phyloP scores from a whole-genome alignment of 2,797 vertebrate genomes.

The Sitta carolinensis region DNA sequence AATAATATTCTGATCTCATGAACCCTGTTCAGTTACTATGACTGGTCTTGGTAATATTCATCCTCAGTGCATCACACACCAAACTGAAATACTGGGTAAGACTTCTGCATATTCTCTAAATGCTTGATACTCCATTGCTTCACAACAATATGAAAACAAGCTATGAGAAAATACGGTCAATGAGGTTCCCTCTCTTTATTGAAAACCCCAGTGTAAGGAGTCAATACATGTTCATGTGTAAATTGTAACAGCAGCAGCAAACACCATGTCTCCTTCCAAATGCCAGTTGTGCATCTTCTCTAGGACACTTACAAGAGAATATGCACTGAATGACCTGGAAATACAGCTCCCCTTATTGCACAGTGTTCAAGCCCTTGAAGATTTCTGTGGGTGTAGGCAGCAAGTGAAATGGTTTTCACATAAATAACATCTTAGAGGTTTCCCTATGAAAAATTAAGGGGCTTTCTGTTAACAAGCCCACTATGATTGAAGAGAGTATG shows the following conservation, averaged over 20 bases:
- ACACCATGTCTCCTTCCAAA: background rate
- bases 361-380: background rate
- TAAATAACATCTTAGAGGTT: background rate
- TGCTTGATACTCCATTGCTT: constrained; percentile 9
- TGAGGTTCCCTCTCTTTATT: background rate
- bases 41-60: background rate
- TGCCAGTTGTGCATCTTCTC: background rate
- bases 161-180: background rate
- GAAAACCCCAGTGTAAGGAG: background rate
- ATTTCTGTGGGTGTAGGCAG: background rate
- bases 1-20: background rate
- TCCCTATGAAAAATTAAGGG: background rate
- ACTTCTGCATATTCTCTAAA: background rate
- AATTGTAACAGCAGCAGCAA: background rate
- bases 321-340: background rate
- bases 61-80: background rate
- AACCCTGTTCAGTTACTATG: background rate
- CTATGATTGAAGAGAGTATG: background rate
- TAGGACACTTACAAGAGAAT: background rate
- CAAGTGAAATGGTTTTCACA: background rate
- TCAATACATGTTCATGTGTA: background rate
- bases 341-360: background rate
- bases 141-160: background rate
- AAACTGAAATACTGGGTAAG: background rate
- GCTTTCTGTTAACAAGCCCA: background rate